Evolutionary conservation across 2,888 invertebrate genomes (phyloP).

Genomic region (Pyrrhia umbra): DNA sequence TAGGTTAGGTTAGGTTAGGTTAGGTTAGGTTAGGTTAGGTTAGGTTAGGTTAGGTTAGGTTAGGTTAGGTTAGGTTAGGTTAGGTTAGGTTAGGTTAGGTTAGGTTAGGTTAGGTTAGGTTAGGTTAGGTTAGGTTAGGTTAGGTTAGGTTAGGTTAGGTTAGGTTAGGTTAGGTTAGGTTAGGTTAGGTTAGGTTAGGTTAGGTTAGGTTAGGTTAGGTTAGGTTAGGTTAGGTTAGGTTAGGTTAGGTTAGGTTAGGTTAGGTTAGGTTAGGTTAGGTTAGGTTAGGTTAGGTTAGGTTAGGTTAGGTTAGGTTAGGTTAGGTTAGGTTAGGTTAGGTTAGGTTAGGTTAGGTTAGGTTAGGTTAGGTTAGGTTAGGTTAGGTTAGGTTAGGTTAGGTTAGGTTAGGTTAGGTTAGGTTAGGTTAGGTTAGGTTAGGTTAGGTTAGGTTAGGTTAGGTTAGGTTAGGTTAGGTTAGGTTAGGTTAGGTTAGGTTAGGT

Average conservation of each 20-base stretch:
- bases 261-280: conserved; percentile 20
- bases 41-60: conserved; percentile 35
- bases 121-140: conserved; percentile 37
- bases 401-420: too few species aligned
- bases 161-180: conserved; percentile 40
- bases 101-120: conserved; percentile 33
- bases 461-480: conserved; percentile 45
- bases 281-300: conserved; percentile 5
- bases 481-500: conserved; percentile 45
- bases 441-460: conserved; percentile 2
- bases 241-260: background rate
- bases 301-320: background rate
- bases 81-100: conserved; percentile 22
- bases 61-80: conserved; percentile 32
- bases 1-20: conserved; percentile 27
- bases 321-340: too few species aligned
- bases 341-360: conserved; percentile 27
- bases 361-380: conserved; percentile 29
- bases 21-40: conserved; percentile 22
- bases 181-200: conserved; percentile 41
- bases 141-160: conserved; percentile 34
- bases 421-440: too few species aligned
- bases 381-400: too few species aligned
- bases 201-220: background rate
- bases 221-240: background rate